phyloP scores from a whole-genome alignment of 2,888 invertebrate genomes.

The Lacanobia oleracea region DNA sequence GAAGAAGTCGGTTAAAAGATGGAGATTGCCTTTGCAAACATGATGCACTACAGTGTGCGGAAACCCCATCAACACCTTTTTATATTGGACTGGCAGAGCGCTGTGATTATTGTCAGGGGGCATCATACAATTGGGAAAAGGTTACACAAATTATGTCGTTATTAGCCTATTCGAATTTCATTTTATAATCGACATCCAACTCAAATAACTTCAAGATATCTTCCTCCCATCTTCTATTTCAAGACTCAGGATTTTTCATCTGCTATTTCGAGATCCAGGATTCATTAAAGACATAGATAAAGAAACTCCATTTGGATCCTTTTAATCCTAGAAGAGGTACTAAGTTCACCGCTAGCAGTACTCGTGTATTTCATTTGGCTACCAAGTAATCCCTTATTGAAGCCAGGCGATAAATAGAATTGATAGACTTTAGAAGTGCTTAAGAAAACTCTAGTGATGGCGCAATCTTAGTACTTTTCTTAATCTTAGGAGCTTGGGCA shows the following conservation, averaged over 20 bases:
- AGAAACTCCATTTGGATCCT: slow-evolving; percentile 23
- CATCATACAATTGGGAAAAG: too few species aligned
- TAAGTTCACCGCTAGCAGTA: slow-evolving; percentile 35
- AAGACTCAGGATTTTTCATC: background rate
- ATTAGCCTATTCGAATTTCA: too few species aligned
- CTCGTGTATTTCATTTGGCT: slow-evolving; percentile 47
- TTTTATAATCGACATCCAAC: background rate
- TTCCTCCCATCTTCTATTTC: slow-evolving; percentile 5
- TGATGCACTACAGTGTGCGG: too few species aligned
- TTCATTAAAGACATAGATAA: slow-evolving; percentile 23
- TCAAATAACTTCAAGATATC: background rate
- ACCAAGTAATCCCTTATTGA: slow-evolving; percentile 51
- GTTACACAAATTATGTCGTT: too few species aligned
- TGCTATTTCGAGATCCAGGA: slow-evolving; percentile 17
- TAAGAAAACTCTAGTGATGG: slow-evolving; percentile 22
- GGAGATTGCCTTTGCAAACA: too few species aligned
- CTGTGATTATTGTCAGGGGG: too few species aligned
- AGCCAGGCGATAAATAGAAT: slow-evolving; percentile 51
- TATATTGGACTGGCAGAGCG: too few species aligned
- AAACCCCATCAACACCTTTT: too few species aligned
- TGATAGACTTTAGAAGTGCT: slow-evolving; percentile 50
- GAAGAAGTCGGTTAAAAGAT: too few species aligned
- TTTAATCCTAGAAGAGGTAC: slow-evolving; percentile 31
- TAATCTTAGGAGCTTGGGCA: background rate
- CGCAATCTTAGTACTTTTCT: slow-evolving; percentile 24